Conservation (phyloP, 2,888 invertebrate genomes). For the Drosophila gaucha region DNA sequence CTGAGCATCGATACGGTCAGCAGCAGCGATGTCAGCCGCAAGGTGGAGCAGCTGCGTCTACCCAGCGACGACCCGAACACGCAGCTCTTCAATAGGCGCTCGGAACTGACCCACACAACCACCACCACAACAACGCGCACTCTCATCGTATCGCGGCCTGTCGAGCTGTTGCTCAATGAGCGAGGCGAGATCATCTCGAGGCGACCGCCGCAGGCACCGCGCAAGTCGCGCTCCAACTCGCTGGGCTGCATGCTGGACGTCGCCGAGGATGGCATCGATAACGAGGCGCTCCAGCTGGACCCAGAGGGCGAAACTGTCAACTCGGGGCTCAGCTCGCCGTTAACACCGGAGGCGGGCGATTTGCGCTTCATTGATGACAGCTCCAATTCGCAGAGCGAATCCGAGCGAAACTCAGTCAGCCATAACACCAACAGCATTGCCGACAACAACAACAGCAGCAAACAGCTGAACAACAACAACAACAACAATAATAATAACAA, state of each 20-base stretch:
- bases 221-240: conserved; percentile 81
- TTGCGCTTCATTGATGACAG: conserved; percentile 83
- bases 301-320: conserved; percentile 18
- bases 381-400: conserved; percentile 82
- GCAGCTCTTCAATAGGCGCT: conserved; percentile 63
- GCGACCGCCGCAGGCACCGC: conserved; percentile 51
- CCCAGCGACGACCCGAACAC: conserved; percentile 51
- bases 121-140: conserved; percentile 82
- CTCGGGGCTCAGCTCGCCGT: conserved; percentile 56
- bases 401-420: conserved; percentile 70
- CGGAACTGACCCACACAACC: conserved; percentile 77
- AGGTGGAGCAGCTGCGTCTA: conserved; percentile 69
- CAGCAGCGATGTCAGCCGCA: conserved; percentile 73
- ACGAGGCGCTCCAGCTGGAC: conserved; percentile 36
- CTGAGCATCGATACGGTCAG: conserved; percentile 67
- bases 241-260: conserved; percentile 82
- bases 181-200: conserved; percentile 79
- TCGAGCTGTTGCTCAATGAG: conserved; percentile 78
- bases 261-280: conserved; percentile 38
- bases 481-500: conserved; percentile 35
- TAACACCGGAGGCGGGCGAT: conserved; percentile 68
- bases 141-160: conserved; percentile 74
- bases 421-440: conserved; percentile 23
- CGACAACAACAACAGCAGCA: conserved; percentile 47
- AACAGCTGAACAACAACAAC: conserved; percentile 48